phyloP scores from a whole-genome alignment of 2,113 vertebrate species.

The Dendrocopos noguchii region DNA sequence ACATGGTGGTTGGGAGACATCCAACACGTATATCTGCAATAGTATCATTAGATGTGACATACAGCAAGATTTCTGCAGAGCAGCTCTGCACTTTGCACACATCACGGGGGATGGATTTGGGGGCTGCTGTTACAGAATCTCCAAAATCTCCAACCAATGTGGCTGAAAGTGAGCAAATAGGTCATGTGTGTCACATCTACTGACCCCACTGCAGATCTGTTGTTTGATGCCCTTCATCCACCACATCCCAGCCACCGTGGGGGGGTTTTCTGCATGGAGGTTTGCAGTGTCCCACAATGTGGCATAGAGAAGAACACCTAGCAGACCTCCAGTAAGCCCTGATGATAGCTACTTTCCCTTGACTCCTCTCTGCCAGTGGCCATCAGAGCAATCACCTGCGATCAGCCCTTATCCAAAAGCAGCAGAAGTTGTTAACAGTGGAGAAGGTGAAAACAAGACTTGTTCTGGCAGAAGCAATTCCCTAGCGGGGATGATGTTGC shows the following conservation, averaged over 20 bases:
- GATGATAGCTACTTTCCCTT: not conserved
- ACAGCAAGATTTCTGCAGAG: too few relatives aligned
- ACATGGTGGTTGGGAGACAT: too few relatives aligned
- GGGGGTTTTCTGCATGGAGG: not conserved
- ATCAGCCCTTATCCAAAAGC: not conserved
- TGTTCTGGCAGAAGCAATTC: not conserved
- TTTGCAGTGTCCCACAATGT: not conserved
- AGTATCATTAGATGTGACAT: too few relatives aligned
- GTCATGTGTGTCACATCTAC: not conserved
- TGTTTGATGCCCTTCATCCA: not conserved
- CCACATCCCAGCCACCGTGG: rapidly evolving
- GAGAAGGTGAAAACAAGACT: not conserved
- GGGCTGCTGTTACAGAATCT: too few relatives aligned
- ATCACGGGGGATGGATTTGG: too few relatives aligned
- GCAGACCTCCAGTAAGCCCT: not conserved
- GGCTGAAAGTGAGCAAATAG: too few relatives aligned
- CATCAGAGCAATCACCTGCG: not conserved
- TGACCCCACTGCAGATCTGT: not conserved
- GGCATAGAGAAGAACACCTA: not conserved
- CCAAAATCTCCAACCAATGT: too few relatives aligned
- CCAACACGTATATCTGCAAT: too few relatives aligned
- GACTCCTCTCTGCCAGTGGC: not conserved
- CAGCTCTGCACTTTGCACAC: too few relatives aligned
- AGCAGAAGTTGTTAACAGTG: not conserved
- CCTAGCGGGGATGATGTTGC: not conserved